Conservation (phyloP, 2,888 invertebrate genomes). For the Mesorhabditis sp. region DNA sequence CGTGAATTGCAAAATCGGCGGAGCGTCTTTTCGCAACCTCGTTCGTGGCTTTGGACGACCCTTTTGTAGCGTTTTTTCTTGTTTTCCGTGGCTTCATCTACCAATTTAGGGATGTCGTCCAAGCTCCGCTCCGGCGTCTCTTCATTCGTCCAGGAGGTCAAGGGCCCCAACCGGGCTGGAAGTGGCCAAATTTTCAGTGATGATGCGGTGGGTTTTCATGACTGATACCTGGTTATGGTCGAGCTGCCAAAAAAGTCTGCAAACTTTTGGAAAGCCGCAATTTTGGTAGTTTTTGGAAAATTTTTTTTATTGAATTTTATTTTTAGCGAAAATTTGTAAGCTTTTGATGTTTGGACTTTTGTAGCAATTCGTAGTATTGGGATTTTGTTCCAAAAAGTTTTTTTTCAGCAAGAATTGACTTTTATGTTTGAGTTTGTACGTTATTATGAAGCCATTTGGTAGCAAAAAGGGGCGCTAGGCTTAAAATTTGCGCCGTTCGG, state of each 20-base stretch:
- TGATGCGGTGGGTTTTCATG: slow-evolving; percentile 13
- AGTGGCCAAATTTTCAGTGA: slow-evolving; percentile 26
- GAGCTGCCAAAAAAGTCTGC: too few species aligned
- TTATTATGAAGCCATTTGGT: neutral
- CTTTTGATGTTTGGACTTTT: too few species aligned
- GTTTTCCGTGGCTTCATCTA: slow-evolving; percentile 4
- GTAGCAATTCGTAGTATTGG: too few species aligned
- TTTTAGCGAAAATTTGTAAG: too few species aligned
- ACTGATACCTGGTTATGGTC: neutral
- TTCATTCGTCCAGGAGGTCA: slow-evolving; percentile 26
- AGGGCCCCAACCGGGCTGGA: slow-evolving; percentile 29
- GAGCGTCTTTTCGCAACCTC: too few species aligned
- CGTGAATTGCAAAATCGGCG: too few species aligned
- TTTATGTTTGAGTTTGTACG: too few species aligned
- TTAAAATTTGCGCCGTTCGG: too few species aligned
- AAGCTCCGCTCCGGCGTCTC: slow-evolving; percentile 26
- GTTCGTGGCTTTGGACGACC: neutral
- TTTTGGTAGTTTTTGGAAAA: neutral
- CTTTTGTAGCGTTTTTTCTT: neutral
- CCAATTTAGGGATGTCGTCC: slow-evolving; percentile 24
- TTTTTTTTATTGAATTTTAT: neutral
- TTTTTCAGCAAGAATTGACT: too few species aligned
- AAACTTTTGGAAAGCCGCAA: neutral
- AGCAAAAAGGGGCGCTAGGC: too few species aligned
- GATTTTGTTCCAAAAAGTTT: too few species aligned